Evolutionary conservation across 2,113 vertebrate genomes (phyloP).

Genomic region (Chitala chitala): DNA sequence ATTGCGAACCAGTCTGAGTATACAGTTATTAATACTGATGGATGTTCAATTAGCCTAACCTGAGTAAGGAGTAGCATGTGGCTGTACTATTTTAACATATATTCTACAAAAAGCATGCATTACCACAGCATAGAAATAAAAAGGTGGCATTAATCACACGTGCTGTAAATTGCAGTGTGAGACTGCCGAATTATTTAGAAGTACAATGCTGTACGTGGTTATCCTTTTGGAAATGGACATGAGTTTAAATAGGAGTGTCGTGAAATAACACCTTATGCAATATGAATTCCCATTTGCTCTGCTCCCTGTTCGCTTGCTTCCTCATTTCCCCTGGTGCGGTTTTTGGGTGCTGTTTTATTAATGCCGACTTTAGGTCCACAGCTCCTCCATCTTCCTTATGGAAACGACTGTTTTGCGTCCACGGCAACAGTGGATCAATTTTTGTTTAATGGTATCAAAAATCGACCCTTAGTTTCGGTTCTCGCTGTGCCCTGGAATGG

Average conservation of each 20-base stretch:
- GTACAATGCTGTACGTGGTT: conserved; percentile 38
- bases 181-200: conserved; percentile 37
- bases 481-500: neutral
- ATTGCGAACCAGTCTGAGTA: no score
- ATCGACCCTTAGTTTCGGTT: conserved; percentile 21
- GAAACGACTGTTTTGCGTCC: neutral
- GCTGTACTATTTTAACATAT: no score
- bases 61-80: no score
- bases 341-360: conserved; percentile 56
- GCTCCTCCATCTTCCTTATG: conserved; percentile 28
- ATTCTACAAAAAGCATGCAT: no score
- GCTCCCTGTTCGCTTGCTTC: conserved; percentile 24
- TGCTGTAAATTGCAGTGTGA: neutral
- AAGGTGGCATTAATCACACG: neutral
- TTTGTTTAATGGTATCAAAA: conserved; percentile 25
- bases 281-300: conserved; percentile 58
- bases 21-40: no score
- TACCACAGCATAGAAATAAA: no score
- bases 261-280: conserved; percentile 49
- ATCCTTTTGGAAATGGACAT: conserved; percentile 41
- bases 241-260: conserved; percentile 58
- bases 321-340: conserved; percentile 21
- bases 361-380: conserved; percentile 36
- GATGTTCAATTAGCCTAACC: no score
- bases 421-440: conserved; percentile 10